Conservation (phyloP, 2,888 invertebrate genomes). For the Gymnoscelis rufifasciata region DNA sequence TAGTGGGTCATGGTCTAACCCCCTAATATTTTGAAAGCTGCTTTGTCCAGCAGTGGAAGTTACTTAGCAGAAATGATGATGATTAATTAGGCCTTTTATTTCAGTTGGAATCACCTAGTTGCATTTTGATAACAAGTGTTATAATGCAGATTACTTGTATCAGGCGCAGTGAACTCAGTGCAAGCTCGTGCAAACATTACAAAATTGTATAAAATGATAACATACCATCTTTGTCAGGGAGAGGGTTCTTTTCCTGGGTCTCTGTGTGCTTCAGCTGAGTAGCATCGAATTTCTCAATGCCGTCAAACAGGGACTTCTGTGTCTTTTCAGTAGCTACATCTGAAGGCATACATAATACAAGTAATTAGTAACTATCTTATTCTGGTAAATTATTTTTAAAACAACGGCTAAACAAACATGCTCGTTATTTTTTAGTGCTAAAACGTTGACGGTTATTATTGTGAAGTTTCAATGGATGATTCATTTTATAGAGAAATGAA, state of each 20-base stretch:
- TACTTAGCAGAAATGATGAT: too few species aligned
- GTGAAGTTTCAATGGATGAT: not conserved
- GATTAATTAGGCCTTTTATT: too few species aligned
- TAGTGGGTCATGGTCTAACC: too few species aligned
- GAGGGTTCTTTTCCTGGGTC: conserved; percentile 94
- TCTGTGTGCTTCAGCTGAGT: conserved; percentile 92
- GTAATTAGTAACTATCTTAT: too few species aligned
- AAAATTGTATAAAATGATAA: not conserved
- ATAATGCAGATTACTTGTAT: not conserved
- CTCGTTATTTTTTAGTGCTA: conserved; percentile 42
- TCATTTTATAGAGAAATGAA: not conserved
- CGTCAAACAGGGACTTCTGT: conserved; percentile 89
- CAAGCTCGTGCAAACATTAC: conserved; percentile 13
- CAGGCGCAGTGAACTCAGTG: not conserved
- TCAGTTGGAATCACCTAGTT: too few species aligned
- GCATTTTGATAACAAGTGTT: too few species aligned
- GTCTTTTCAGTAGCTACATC: conserved; percentile 93
- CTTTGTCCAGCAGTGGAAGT: too few species aligned
- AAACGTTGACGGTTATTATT: conserved; percentile 10
- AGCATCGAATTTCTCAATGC: conserved; percentile 91
- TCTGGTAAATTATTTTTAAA: conserved; percentile 19
- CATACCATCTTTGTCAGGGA: conserved; percentile 95
- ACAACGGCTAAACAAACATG: conserved; percentile 39
- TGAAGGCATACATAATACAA: conserved; percentile 56
- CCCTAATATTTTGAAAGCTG: too few species aligned